phyloP scores from a whole-genome alignment of 2,797 vertebrate genomes.

The Propithecus perrieri region DNA sequence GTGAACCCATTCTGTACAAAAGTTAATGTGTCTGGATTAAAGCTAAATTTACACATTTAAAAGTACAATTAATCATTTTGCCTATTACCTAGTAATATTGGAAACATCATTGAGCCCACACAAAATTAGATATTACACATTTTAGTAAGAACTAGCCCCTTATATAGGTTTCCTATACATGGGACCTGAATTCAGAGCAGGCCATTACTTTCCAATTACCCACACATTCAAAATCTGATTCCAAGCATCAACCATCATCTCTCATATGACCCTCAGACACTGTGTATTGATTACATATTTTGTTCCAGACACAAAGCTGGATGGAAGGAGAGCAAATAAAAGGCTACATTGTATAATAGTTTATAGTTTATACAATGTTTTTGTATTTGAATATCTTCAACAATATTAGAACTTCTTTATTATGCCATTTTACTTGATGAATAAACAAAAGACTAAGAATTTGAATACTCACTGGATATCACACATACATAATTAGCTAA shows the following conservation, averaged over 20 bases:
- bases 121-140: neutral
- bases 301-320: neutral
- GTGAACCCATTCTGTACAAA: neutral
- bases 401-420: neutral
- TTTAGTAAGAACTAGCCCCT: neutral
- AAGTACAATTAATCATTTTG: neutral
- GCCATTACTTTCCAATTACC: neutral
- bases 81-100: neutral
- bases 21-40: neutral
- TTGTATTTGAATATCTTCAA: neutral
- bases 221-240: neutral
- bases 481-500: neutral
- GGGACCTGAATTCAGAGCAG: neutral
- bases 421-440: neutral
- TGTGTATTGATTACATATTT: neutral
- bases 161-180: neutral
- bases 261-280: neutral
- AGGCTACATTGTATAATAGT: neutral
- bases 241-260: neutral
- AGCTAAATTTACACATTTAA: neutral
- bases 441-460: neutral
- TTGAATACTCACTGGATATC: neutral
- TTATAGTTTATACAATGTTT: neutral
- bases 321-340: neutral
- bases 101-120: neutral